These are phyloP conservation scores for Hyperoplus lanceolatus DNA, from an alignment of 2,797 vertebrate genomes.

Conservation along the genomic window DNA sequence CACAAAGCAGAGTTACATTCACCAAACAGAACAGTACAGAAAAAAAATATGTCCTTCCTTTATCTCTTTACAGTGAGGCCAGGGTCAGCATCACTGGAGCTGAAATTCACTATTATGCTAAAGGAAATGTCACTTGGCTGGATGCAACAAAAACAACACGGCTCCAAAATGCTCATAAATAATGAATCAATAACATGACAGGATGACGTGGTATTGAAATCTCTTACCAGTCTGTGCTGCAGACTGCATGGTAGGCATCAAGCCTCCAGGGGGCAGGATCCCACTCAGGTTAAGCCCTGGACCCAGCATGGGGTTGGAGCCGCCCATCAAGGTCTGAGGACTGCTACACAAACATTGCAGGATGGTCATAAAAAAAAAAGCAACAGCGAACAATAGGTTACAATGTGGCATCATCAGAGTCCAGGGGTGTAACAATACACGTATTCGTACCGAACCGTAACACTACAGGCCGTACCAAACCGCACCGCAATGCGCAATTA, in stretches of 20 bases:
- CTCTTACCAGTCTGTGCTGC: slow-evolving; percentile 91
- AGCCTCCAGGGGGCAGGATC: slow-evolving; percentile 93
- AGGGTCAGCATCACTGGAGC: not conserved
- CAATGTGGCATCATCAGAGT: too few species aligned
- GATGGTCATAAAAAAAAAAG: slow-evolving; percentile 1
- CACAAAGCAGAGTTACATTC: slow-evolving; percentile 23
- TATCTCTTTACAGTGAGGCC: not conserved
- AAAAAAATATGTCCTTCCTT: not conserved
- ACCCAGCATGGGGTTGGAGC: slow-evolving; percentile 93
- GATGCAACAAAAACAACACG: not conserved
- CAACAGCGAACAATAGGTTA: not conserved
- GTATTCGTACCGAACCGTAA: too few species aligned
- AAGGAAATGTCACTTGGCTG: not conserved
- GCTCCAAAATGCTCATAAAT: not conserved
- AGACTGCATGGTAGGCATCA: slow-evolving; percentile 94
- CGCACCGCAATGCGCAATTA: too few species aligned
- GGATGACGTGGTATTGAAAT: not conserved
- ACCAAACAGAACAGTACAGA: slow-evolving; percentile 2
- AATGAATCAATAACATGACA: not conserved
- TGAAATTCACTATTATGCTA: slow-evolving; percentile 5
- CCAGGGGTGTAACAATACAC: too few species aligned
- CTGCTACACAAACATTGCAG: slow-evolving; percentile 85
- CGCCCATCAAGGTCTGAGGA: slow-evolving; percentile 95
- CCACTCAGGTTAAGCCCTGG: slow-evolving; percentile 93
- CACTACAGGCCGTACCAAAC: too few species aligned